phyloP scores from a whole-genome alignment of 2,888 invertebrate genomes.

The Hipparchia semele region DNA sequence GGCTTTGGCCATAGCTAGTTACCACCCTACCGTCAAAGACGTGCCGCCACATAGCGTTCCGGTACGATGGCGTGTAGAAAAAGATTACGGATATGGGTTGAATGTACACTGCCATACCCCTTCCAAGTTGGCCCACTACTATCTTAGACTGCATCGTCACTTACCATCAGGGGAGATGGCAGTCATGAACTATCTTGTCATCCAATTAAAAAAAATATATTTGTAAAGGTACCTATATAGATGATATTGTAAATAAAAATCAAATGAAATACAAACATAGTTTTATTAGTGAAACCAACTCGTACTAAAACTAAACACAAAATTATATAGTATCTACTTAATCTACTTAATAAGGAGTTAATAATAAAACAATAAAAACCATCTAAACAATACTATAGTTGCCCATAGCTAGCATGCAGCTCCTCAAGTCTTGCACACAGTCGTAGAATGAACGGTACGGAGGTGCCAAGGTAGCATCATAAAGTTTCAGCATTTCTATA shows the following conservation, averaged over 20 bases:
- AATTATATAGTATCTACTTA: background rate
- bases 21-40: no score
- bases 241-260: background rate
- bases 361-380: conserved; percentile 13
- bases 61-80: no score
- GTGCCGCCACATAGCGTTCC: no score
- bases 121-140: no score
- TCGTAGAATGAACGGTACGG: conserved; percentile 90
- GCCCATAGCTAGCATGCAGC: conserved; percentile 87
- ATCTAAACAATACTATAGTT: conserved; percentile 74
- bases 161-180: no score
- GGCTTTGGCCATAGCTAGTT: no score
- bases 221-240: no score
- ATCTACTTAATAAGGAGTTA: background rate
- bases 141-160: no score
- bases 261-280: background rate
- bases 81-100: no score
- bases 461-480: conserved; percentile 86
- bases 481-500: conserved; percentile 85
- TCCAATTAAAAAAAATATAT: no score
- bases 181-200: no score
- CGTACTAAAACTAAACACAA: background rate
- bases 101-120: no score
- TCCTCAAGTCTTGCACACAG: conserved; percentile 87
- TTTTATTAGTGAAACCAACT: conserved; percentile 1